Evolutionary conservation across 37 sponge, comb jelly and placozoan species (phyloP), one percentile per base, ranked within the genome.

Genomic region (Bolinopsis microptera): DNA sequence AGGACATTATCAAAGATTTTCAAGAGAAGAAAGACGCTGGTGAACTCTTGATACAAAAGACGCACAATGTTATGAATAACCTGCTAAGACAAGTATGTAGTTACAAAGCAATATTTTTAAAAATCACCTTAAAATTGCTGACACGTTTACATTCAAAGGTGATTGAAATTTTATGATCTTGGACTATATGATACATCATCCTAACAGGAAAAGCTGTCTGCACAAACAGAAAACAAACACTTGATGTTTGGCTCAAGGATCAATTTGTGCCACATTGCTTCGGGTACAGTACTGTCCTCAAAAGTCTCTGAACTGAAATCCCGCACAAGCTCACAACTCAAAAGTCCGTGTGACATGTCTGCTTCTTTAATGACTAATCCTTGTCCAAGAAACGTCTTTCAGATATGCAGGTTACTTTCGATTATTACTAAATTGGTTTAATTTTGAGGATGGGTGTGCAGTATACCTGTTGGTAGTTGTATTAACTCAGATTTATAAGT

Each of bases 1-100:
- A 97, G 96, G 99, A 99, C 48, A 92, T 95, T 0, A 68, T 99
- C 5, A 99, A 97, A 69, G 99, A 99, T 69, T 99, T 97, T 83
- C 94, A 97, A 13, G 95, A 95, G 23, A 99, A 97, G 94, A 97
- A 97, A 70, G 99, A 99, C 1, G 95, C 94, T 31, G 97, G 97
- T 69, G 95, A 97, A 39, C 94, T 99, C 23, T 9, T 95, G 69
- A 95, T 97, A 28, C 97, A 99, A 32, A 97, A 96, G 76, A 69
- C 97, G 13, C 95, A 96, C 69, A 95, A 95, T 92, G 94, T 99
- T 3, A 94, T 96, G 22, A 93, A 95, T 38, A 96, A 96, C 16
- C 93, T 99, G 35, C 93, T 97, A 31, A 95, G 93, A 95, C 69
- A 92, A 68, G 96, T 99, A 94, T 70, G 94, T 33, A 13, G 13